Evolutionary conservation across 2,888 invertebrate genomes (phyloP).

Genomic region (Stenoptilia bipunctidactyla): DNA sequence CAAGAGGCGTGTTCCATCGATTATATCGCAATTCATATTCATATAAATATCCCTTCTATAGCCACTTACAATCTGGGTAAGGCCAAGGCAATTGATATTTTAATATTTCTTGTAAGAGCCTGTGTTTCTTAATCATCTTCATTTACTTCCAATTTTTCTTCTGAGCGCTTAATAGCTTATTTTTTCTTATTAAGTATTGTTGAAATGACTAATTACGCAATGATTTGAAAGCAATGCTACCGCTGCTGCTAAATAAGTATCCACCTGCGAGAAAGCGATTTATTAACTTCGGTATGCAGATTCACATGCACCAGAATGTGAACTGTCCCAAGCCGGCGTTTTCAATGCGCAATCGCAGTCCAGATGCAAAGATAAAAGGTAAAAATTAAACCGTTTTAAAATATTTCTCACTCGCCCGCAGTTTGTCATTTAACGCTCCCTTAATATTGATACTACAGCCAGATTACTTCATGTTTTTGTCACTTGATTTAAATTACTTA

Average conservation of each 20-base stretch:
- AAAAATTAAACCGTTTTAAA: slow-evolving; percentile 57
- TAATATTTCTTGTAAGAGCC: too few relatives aligned
- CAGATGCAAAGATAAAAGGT: slow-evolving; percentile 47
- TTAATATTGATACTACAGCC: slow-evolving; percentile 61
- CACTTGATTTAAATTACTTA: slow-evolving; percentile 62
- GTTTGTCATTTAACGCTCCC: slow-evolving; percentile 65
- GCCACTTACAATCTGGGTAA: too few relatives aligned
- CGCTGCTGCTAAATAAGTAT: too few relatives aligned
- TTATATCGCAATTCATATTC: slow-evolving; percentile 31
- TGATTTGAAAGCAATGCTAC: too few relatives aligned
- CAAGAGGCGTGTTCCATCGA: slow-evolving; percentile 64
- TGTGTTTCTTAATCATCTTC: too few relatives aligned
- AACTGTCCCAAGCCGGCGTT: slow-evolving; percentile 42
- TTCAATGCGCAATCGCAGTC: slow-evolving; percentile 43
- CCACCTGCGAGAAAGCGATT: too few relatives aligned
- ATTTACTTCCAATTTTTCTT: too few relatives aligned
- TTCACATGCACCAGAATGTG: slow-evolving; percentile 33
- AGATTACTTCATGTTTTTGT: slow-evolving; percentile 63
- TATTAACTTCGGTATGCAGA: slow-evolving; percentile 23
- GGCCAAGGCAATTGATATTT: too few relatives aligned
- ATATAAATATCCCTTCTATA: neutral
- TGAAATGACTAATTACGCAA: too few relatives aligned
- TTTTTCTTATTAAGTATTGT: too few relatives aligned
- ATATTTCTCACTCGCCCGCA: slow-evolving; percentile 50
- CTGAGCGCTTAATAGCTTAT: too few relatives aligned